These are phyloP conservation scores for Tolmerus cingulatus DNA, from an alignment of 2,888 invertebrate species.

Conservation along the genomic window DNA sequence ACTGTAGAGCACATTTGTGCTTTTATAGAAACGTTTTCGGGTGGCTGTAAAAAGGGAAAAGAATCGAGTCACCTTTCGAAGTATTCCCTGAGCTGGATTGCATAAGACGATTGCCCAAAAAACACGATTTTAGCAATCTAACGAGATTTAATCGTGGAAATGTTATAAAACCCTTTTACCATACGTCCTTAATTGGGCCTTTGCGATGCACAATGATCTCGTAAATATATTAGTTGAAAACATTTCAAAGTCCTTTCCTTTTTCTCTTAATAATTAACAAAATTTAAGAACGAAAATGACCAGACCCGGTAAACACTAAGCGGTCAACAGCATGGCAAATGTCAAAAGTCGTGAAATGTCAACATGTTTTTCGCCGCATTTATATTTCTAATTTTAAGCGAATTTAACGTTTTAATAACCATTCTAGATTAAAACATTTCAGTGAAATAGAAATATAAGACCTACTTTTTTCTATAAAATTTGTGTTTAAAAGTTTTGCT, in stretches of 20 bases:
- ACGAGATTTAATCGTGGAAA: background rate
- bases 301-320: background rate
- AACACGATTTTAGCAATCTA: background rate
- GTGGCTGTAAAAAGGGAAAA: slow-evolving; percentile 56
- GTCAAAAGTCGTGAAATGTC: background rate
- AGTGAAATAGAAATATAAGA: background rate
- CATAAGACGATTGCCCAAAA: background rate
- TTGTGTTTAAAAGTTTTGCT: background rate
- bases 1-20: slow-evolving; percentile 74
- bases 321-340: background rate
- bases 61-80: too few relatives aligned
- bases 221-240: background rate
- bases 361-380: background rate
- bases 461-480: background rate
- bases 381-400: background rate
- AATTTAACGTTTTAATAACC: background rate
- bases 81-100: too few relatives aligned
- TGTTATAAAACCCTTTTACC: background rate
- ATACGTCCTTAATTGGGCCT: background rate
- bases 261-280: background rate
- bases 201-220: background rate
- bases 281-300: background rate
- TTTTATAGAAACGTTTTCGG: slow-evolving; percentile 77
- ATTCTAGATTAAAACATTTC: background rate
- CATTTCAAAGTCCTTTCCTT: background rate